Percentiles rank a stretch among this genome's conserved stretches.
phyloP scores from a whole-genome alignment of 2,113 vertebrate species.

The Oryzias curvinotus region DNA sequence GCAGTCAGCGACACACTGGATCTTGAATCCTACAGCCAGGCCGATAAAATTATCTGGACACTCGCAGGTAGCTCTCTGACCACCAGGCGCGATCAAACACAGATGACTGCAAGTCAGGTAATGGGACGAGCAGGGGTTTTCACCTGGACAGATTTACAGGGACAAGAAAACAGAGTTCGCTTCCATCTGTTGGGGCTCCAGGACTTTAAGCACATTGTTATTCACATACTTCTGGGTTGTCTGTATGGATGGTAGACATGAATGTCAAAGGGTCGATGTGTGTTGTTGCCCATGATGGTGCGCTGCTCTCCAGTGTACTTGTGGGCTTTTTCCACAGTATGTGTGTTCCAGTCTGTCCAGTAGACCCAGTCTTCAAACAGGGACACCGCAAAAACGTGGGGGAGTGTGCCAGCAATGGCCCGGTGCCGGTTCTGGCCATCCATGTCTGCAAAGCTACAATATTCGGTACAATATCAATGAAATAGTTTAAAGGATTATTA shows the following conservation, averaged over 20 bases:
- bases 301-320: conserved; percentile 72
- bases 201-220: background rate
- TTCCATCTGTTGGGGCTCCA: background rate
- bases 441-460: conserved; percentile 71
- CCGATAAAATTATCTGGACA: conserved; percentile 75
- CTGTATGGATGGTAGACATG: conserved; percentile 73
- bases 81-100: conserved; percentile 73
- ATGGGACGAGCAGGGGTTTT: conserved; percentile 70
- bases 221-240: conserved; percentile 63
- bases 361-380: conserved; percentile 74
- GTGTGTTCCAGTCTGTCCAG: conserved; percentile 78
- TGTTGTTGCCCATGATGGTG: conserved; percentile 74
- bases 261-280: conserved; percentile 71
- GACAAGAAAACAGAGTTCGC: background rate
- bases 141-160: conserved; percentile 45
- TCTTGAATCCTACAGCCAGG: conserved; percentile 57
- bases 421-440: conserved; percentile 72
- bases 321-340: conserved; percentile 72
- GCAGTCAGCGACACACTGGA: conserved; percentile 75
- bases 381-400: conserved; percentile 67
- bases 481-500: background rate
- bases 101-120: conserved; percentile 69
- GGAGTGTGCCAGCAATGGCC: conserved; percentile 66
- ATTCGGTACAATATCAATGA: background rate
- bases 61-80: conserved; percentile 56